phyloP scores from a whole-genome alignment of 2,797 vertebrate genomes.

The Mus caroli region DNA sequence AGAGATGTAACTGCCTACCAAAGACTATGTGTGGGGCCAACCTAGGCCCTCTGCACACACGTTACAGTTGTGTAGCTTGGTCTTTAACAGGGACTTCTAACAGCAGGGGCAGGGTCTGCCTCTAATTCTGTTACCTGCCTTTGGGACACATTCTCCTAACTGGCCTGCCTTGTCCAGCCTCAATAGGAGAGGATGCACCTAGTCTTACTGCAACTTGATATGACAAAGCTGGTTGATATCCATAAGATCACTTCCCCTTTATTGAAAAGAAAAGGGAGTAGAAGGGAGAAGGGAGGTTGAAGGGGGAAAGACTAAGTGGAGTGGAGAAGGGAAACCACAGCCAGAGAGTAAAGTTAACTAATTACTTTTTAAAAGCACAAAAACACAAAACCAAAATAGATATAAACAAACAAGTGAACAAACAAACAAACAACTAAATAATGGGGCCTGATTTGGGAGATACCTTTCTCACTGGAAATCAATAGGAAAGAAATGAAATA shows the following conservation, averaged over 20 bases:
- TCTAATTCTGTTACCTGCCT: background rate
- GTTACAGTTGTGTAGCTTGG: background rate
- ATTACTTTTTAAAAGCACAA: background rate
- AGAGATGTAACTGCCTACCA: background rate
- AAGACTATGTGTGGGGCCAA: background rate
- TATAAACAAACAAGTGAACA: background rate
- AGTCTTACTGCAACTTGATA: too few relatives aligned
- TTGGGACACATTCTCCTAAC: background rate
- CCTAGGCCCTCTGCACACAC: background rate
- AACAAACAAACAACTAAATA: background rate
- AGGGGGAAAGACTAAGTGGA: background rate
- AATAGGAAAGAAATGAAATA: background rate
- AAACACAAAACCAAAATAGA: background rate
- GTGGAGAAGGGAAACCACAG: background rate
- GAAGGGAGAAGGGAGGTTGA: background rate
- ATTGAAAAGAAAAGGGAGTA: background rate
- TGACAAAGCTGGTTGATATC: background rate
- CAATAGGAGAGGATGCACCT: too few relatives aligned
- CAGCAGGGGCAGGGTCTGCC: background rate
- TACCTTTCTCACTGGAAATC: background rate
- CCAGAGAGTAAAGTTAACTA: background rate
- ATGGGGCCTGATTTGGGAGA: background rate
- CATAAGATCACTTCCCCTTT: background rate
- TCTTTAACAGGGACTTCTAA: background rate
- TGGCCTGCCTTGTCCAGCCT: background rate